Evolutionary conservation across 2,113 vertebrate species (phyloP), one percentile per base, ranked within the genome.

Genomic region (Myodes glareolus): DNA sequence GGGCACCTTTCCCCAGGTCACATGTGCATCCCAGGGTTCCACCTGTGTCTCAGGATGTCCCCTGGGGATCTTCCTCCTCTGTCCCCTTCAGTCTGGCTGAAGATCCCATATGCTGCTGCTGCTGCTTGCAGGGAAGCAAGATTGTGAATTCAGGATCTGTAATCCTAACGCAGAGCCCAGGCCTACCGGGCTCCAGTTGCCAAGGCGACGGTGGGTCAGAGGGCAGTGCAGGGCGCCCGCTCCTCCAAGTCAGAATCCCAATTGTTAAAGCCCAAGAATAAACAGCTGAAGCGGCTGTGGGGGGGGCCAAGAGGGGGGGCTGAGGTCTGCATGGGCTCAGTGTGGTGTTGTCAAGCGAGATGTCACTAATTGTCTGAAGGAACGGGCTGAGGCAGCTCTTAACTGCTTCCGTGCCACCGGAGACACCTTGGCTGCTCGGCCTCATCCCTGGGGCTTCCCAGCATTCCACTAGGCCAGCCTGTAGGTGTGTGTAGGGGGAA

Each of bases 351-450:
- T 98, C 98, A 99, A 97, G 98, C 97, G 98, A 99, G 98, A 99
- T 99, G 98, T 98, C 98, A 99, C 98, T 99, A 99, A 99, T 99
- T 99, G 98, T 98, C 98, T 98, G 98, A 98, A 98, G 98, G 98
- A 98, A 98, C 98, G 95, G 98, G 97, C 97, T 98, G 98, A 98
- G 98, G 98, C 98, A 98, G 97, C 97, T 97, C 89, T 99, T 99
- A 99, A 98, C 98, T 98, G 98, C 98, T 98, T 98, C 97, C 80
- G 96, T 97, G 98, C 98, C 95, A 90, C 97, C 25, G 2, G 97
- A 97, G 97, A 97, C 96, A 97, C 97, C 97, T 97, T 96, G 97
- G 96, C 97, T 97, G 97, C 96, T 94, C 95, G 95, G 96, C 91
- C 96, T 92, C 96, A 89, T 97, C 96, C 97, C 97, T 92, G 3